A percentile compares a stretch with the other conserved stretches of the same genome.
phyloP scores from a whole-genome alignment of 2,888 invertebrate species.

The Drosophila sordidula region DNA sequence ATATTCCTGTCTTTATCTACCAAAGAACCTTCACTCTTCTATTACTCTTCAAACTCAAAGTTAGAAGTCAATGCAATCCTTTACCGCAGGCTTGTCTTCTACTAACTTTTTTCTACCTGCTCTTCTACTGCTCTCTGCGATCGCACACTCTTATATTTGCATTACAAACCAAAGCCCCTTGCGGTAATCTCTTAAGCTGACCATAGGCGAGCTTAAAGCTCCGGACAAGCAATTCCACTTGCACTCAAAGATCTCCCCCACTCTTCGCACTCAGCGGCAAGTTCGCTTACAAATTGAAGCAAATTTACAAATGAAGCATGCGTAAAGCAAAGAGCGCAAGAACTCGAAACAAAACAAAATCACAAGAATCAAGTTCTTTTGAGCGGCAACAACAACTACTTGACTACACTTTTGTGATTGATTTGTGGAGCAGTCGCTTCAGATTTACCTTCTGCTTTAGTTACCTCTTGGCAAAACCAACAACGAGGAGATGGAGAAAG shows the following conservation, averaged over 20 bases:
- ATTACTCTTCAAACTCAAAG: not conserved
- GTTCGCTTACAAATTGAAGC: constrained; percentile 41
- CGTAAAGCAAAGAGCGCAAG: constrained; percentile 37
- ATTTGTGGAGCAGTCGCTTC: constrained; percentile 55
- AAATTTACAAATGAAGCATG: constrained; percentile 44
- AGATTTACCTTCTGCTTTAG: constrained; percentile 46
- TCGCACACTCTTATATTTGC: not conserved
- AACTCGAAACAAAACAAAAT: constrained; percentile 37
- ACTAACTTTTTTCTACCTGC: not conserved
- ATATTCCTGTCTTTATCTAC: no score
- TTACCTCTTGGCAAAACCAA: constrained; percentile 23
- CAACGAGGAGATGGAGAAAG: constrained; percentile 4
- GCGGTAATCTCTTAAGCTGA: constrained; percentile 9
- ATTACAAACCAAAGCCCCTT: no score
- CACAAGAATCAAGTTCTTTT: constrained; percentile 59
- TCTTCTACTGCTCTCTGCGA: not conserved
- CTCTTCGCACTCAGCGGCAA: not conserved
- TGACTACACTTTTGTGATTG: constrained; percentile 39
- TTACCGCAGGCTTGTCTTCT: no score
- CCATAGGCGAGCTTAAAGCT: constrained; percentile 28
- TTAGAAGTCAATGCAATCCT: no score
- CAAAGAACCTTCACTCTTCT: no score
- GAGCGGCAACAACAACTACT: constrained; percentile 35
- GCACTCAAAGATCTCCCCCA: not conserved
- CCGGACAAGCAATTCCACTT: constrained; percentile 10